Evolutionary conservation across 1,140 invertebrate species (phyloP).

Genomic region (Lordiphosa mommai): DNA sequence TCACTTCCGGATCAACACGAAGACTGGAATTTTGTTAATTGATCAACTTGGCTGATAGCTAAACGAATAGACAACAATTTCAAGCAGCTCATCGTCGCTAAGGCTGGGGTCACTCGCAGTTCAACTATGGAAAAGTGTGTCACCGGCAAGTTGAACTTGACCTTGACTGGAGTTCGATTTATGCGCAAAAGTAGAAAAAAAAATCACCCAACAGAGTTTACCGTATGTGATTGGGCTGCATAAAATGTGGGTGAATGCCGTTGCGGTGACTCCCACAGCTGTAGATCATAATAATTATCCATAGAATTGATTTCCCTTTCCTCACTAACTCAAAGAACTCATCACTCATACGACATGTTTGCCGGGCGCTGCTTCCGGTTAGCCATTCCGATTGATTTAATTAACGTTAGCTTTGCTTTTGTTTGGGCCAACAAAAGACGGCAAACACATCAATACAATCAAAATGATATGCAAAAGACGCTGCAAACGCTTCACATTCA

Average conservation of each 20-base stretch:
- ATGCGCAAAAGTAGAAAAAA: conserved; percentile 7
- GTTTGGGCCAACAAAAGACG: conserved; percentile 24
- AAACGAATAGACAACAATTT: conserved; percentile 9
- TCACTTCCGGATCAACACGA: conserved; percentile 59
- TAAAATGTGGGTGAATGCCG: conserved; percentile 34
- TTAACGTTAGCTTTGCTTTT: conserved; percentile 33
- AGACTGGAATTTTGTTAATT: conserved; percentile 8
- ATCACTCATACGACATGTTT: conserved; percentile 53
- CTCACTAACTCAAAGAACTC: conserved; percentile 9
- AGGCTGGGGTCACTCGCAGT: conserved; percentile 56
- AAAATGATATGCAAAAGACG: conserved; percentile 57
- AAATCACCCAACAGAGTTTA: conserved; percentile 10
- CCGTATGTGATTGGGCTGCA: conserved; percentile 17
- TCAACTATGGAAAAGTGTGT: conserved; percentile 57
- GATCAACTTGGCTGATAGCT: conserved; percentile 13
- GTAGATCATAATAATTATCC: background rate
- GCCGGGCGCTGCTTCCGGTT: conserved; percentile 38
- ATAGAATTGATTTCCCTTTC: conserved; percentile 10
- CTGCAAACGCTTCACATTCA: conserved; percentile 1
- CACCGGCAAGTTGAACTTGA: conserved; percentile 74
- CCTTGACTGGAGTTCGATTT: conserved; percentile 33
- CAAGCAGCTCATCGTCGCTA: conserved; percentile 11
- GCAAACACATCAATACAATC: conserved; percentile 11
- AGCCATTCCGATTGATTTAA: conserved; percentile 3
- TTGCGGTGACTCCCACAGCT: conserved; percentile 16